Evolutionary conservation across 2,888 invertebrate species (phyloP).

Genomic region (Rhagium mordax): DNA sequence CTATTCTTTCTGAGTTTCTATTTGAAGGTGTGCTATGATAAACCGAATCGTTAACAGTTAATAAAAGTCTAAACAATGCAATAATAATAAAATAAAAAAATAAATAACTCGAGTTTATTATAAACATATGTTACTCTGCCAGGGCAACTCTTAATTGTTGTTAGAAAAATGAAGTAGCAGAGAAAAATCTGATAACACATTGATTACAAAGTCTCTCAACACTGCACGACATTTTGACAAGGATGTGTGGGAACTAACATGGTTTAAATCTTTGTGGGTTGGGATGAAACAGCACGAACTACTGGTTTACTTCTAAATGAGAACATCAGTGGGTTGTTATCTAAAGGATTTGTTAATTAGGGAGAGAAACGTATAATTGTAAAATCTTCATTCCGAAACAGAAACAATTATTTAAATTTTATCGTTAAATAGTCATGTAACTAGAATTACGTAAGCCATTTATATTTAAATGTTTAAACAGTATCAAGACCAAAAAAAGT

Average conservation of each 20-base stretch:
- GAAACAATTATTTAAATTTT: neutral
- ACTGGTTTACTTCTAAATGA: slow-evolving; percentile 41
- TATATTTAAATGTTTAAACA: neutral
- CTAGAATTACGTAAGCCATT: neutral
- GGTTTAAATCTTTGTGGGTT: slow-evolving; percentile 50
- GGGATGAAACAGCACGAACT: slow-evolving; percentile 52
- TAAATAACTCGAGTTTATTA: slow-evolving; percentile 22
- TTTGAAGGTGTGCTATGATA: neutral
- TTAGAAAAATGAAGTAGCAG: slow-evolving; percentile 46
- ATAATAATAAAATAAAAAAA: slow-evolving; percentile 7
- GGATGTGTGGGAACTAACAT: slow-evolving; percentile 57
- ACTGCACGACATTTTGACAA: slow-evolving; percentile 59
- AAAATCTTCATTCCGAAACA: slow-evolving; percentile 36
- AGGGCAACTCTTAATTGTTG: slow-evolving; percentile 11
- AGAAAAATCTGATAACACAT: slow-evolving; percentile 52
- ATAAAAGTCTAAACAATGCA: slow-evolving; percentile 12
- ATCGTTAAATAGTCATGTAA: neutral
- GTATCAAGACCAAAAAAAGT: neutral
- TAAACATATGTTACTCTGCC: slow-evolving; percentile 4
- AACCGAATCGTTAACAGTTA: neutral
- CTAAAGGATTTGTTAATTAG: slow-evolving; percentile 50
- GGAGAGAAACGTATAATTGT: slow-evolving; percentile 34
- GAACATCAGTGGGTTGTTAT: slow-evolving; percentile 46
- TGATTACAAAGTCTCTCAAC: slow-evolving; percentile 58
- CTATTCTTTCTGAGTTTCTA: neutral